Evolutionary conservation across 2,888 invertebrate genomes (phyloP).

Genomic region (Kryphioiulus occultus): DNA sequence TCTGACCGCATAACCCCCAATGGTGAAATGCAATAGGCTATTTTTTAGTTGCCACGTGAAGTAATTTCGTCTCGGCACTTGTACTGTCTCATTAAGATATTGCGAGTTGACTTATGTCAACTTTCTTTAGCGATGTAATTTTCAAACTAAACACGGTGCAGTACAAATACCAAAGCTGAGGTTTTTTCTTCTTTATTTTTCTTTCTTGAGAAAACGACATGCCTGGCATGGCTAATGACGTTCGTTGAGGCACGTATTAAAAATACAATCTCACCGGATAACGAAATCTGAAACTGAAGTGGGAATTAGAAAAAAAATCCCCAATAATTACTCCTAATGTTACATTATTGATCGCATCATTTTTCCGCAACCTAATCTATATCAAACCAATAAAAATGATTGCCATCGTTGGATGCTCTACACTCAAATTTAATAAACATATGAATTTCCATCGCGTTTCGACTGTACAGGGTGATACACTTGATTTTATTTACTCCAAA

Average conservation of each 20-base stretch:
- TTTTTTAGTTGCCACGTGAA: not conserved
- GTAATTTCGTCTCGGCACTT: not conserved
- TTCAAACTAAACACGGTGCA: conserved; percentile 14
- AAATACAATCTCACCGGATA: not conserved
- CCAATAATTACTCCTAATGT: conserved; percentile 23
- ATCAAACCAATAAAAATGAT: no score
- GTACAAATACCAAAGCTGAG: not conserved
- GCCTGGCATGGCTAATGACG: not conserved
- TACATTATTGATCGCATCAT: conserved; percentile 1
- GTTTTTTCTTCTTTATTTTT: no score
- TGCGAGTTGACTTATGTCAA: conserved; percentile 6
- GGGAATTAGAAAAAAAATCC: not conserved
- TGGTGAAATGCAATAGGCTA: not conserved
- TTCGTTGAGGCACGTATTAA: not conserved
- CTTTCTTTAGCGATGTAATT: conserved; percentile 8
- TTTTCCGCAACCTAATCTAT: not conserved
- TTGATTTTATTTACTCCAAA: no score
- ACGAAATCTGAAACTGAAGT: not conserved
- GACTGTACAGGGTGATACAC: no score
- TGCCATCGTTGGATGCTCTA: no score
- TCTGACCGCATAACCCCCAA: not conserved
- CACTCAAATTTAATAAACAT: no score
- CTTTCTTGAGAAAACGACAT: conserved; percentile 1
- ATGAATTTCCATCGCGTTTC: no score
- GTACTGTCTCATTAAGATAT: conserved; percentile 23